Conservation (phyloP, 30 jellyfish, hydroid and myxozoan species). For the Phacellophora camtschatica region DNA sequence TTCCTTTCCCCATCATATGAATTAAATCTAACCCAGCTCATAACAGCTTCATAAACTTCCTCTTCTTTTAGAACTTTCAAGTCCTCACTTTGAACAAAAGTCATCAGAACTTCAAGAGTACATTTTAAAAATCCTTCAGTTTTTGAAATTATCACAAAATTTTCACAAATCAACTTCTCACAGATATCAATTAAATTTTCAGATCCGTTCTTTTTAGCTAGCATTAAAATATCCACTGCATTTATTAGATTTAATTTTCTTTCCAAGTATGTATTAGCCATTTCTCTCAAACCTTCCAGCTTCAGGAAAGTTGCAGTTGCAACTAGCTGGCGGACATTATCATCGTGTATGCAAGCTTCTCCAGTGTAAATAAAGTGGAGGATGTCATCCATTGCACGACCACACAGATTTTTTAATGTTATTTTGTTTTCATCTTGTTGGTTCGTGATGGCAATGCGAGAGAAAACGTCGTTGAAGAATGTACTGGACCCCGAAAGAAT, state of each 20-base stretch:
- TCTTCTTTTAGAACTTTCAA: constrained; percentile 90
- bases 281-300: constrained; percentile 74
- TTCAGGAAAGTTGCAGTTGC: constrained; percentile 96
- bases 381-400: constrained; percentile 88
- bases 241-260: constrained; percentile 75
- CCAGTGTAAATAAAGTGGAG: constrained; percentile 96
- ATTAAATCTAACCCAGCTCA: constrained; percentile 76
- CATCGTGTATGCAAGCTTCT: constrained; percentile 94
- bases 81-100: constrained; percentile 82
- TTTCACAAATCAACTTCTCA: constrained; percentile 73
- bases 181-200: constrained; percentile 49
- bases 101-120: constrained; percentile 65
- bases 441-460: constrained; percentile 71
- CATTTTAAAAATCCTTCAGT: constrained; percentile 77
- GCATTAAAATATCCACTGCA: constrained; percentile 80
- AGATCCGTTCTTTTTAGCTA: constrained; percentile 86
- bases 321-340: constrained; percentile 90
- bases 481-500: constrained; percentile 87
- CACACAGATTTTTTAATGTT: constrained; percentile 72
- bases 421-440: constrained; percentile 76
- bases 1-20: constrained; percentile 55
- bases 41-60: constrained; percentile 90
- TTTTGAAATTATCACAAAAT: constrained; percentile 82
- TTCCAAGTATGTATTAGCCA: constrained; percentile 84
- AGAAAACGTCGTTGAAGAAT: constrained; percentile 79